Evolutionary conservation across 1,140 invertebrate species (phyloP), one percentile per base, ranked within the genome.

Genomic region (Caerostris extrusa): DNA sequence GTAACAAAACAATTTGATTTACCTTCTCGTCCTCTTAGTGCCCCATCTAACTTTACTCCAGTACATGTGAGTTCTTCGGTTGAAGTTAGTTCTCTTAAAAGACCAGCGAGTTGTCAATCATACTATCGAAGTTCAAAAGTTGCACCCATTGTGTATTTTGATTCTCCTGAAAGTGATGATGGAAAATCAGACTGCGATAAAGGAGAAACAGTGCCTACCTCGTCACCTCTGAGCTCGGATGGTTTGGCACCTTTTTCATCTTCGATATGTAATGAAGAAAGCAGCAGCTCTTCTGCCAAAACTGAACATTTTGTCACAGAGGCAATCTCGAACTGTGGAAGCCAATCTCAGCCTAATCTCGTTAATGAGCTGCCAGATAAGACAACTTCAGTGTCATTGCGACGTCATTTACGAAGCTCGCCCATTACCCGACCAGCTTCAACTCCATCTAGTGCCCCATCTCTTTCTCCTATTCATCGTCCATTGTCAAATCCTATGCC

Each of bases 141-240:
- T 17, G 19, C 93, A 7, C 93, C 93, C 12, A 94, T 94, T 17
- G 88, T 94, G 10, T 94, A 94, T 60, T 90, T 94, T 85, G 93
- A 94, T 85, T 94, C 88, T 19, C 93, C 93, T 3, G 93, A 90
- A 69, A 94, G 88, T 90, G 93, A 94, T 55, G 93, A 94, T 67
- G 55, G 58, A 6, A 94, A 60, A 60, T 94, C 93, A 57, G 87
- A 90, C 55, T 71, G 93, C 57, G 81, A 94, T 58, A 94, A 90
- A 56, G 81, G 57, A 56, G 88, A 93, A 34, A 61, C 10, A 19
- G 34, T 64, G 55, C 85, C 69, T 19, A 93, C 92, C 19, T 64
- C 91, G n/a, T 86, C 91, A 14, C 82, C 82, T 86, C 69, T 58
- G 3, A 93, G 91, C 17, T 88, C 85, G 12, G 92, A 88, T 82